A percentile compares a stretch with the other conserved stretches of the same genome.
Conservation (phyloP, 2,113 vertebrate genomes). For the Cyphomyrus discorhynchus region DNA sequence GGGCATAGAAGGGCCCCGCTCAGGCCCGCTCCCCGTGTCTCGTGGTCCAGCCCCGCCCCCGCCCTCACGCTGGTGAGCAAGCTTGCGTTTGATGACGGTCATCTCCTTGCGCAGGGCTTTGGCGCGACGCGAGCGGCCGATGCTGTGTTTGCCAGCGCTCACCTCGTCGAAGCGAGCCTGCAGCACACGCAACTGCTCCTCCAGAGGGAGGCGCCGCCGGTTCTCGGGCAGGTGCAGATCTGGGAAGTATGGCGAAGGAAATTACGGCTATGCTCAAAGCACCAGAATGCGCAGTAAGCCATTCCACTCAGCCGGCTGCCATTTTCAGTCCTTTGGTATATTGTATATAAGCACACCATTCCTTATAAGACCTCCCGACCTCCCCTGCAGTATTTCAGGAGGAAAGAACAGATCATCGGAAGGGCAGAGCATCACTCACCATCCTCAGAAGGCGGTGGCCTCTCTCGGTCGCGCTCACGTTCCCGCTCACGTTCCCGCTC, state of each 20-base stretch:
- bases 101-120: constrained; percentile 97
- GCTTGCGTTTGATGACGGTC: constrained; percentile 84
- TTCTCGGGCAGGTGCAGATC: constrained; percentile 80
- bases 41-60: constrained; percentile 61
- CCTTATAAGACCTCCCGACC: neutral
- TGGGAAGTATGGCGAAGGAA: constrained; percentile 25
- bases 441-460: constrained; percentile 54
- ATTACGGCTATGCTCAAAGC: neutral
- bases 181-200: constrained; percentile 88
- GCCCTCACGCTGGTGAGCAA: constrained; percentile 80
- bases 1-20: constrained; percentile 48
- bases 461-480: constrained; percentile 43
- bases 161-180: constrained; percentile 79
- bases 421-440: constrained; percentile 41
- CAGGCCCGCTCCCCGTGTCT: constrained; percentile 48
- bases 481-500: constrained; percentile 52
- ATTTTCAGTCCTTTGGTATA: neutral
- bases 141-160: constrained; percentile 83
- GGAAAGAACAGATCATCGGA: neutral
- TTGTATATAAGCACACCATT: neutral
- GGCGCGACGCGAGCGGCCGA: constrained; percentile 81
- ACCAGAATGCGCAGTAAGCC: neutral
- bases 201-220: constrained; percentile 77
- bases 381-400: neutral
- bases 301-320: neutral